Base-by-base conservation (phyloP, 2,888 invertebrate species). In the Spilarctia lutea region DNA sequence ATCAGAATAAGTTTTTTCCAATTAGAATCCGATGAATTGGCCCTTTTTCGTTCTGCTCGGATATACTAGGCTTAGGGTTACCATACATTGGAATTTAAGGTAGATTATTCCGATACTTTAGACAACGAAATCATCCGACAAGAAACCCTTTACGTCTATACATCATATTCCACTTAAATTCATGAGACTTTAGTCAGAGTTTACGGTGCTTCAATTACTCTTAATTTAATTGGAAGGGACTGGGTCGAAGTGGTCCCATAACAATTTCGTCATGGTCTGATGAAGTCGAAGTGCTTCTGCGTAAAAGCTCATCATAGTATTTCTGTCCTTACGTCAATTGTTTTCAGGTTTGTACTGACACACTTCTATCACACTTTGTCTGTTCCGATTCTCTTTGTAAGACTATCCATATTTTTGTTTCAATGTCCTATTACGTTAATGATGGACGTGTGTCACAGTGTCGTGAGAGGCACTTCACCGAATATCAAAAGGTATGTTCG, bases 1-100 rank as follows among this genome's bases (percentile, higher is more conserved):
- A 78, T 83, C 80, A 73, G 79, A 83, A 85, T 82, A 85, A 84
- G 83, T 85, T 85, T 83, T 84, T 85, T 85, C 80, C 83, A 85
- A 84, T 84, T 84, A 83, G 83, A 82, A 85, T 83, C 69, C 85
- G 79, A 84, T 84, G 84, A 85, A 83, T 83, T 84, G 84, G 82
- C 81, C 79, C 80, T 81, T 83, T 81, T 73, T 66, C 52, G 63
- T 72, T 73, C 67, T 42, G 39, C 30, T 56, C 72, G 71, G 56
- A 67, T 74, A 71, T 73, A 65, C 20, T 67, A 60, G 72, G 67
- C 67, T 66, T 70, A 74, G 73, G 35, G 70, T 74, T 72, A 27
- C 68, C 77, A 74, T 74, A 77, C 70, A 56, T 65, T 30, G 60
- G 66, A 65, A 71, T 71, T 79, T 79, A 20, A n/a, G 42, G 20